phyloP scores from a whole-genome alignment of 2,888 invertebrate genomes.

The Agrochola macilenta region DNA sequence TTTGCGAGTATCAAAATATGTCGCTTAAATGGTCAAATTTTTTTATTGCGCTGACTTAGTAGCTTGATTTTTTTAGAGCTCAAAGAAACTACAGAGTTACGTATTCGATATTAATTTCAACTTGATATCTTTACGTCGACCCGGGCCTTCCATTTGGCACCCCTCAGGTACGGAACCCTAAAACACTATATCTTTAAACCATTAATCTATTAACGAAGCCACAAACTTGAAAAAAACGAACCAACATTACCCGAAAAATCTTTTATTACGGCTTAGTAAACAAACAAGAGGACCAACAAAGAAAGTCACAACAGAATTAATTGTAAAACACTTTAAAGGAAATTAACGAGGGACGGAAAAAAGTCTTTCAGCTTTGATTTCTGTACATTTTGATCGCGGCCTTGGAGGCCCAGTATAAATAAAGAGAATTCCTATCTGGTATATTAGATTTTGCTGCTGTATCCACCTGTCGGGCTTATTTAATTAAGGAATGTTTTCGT shows the following conservation, averaged over 20 bases:
- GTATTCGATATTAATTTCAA: no score
- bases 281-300: slow-evolving; percentile 62
- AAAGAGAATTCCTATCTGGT: slow-evolving; percentile 78
- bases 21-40: no score
- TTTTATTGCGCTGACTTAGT: no score
- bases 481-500: slow-evolving; percentile 84
- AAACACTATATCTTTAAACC: neutral
- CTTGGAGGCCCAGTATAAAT: slow-evolving; percentile 68
- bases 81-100: no score
- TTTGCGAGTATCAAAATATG: no score
- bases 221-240: slow-evolving; percentile 21
- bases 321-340: slow-evolving; percentile 66
- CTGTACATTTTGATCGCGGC: slow-evolving; percentile 65
- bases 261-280: slow-evolving; percentile 55
- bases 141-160: no score
- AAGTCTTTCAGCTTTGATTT: slow-evolving; percentile 65
- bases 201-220: neutral
- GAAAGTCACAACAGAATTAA: slow-evolving; percentile 67
- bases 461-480: slow-evolving; percentile 82
- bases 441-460: slow-evolving; percentile 80
- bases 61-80: no score
- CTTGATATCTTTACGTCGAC: no score
- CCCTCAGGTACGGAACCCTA: neutral
- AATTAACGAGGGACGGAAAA: slow-evolving; percentile 67
- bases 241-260: slow-evolving; percentile 23